Percentiles rank a stretch among this genome's conserved stretches.
Conservation (phyloP, 1,140 invertebrate species). For the Macrotrachela quadricornifera region DNA sequence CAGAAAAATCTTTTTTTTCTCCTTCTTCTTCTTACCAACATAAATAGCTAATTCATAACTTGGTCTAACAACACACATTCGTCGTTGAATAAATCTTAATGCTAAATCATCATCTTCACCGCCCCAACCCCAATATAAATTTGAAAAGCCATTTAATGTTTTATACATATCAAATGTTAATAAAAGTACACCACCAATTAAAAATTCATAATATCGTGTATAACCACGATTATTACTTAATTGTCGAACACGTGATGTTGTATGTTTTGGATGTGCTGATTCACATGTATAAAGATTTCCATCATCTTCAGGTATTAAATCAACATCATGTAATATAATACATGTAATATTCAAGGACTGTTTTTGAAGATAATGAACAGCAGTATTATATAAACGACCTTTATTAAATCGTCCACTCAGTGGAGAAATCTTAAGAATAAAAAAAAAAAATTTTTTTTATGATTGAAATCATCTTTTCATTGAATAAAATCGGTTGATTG, state of each 20-base stretch:
- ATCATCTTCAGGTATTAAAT: slow-evolving; percentile 72
- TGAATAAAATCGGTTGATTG: too few species aligned
- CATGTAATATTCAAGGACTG: slow-evolving; percentile 38
- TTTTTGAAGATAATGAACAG: background rate
- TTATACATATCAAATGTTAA: slow-evolving; percentile 5
- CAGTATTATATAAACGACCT: slow-evolving; percentile 1
- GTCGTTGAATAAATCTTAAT: slow-evolving; percentile 10
- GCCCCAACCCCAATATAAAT: slow-evolving; percentile 17
- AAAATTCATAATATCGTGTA: background rate
- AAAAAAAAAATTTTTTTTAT: too few species aligned
- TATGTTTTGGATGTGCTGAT: background rate
- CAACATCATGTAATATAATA: slow-evolving; percentile 85
- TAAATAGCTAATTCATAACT: too few species aligned
- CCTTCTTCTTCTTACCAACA: too few species aligned
- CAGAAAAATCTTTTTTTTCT: too few species aligned
- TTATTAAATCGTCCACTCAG: background rate
- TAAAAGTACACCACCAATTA: slow-evolving; percentile 9
- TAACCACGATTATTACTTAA: background rate
- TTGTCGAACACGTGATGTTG: background rate
- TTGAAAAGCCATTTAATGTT: slow-evolving; percentile 10
- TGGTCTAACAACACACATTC: slow-evolving; percentile 1
- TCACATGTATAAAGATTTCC: slow-evolving; percentile 58
- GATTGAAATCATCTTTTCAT: too few species aligned
- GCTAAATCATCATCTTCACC: slow-evolving; percentile 59
- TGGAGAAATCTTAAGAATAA: too few species aligned